These are phyloP conservation scores for Tragelaphus strepsiceros DNA, from an alignment of 2,113 vertebrate species.

Conservation along the genomic window DNA sequence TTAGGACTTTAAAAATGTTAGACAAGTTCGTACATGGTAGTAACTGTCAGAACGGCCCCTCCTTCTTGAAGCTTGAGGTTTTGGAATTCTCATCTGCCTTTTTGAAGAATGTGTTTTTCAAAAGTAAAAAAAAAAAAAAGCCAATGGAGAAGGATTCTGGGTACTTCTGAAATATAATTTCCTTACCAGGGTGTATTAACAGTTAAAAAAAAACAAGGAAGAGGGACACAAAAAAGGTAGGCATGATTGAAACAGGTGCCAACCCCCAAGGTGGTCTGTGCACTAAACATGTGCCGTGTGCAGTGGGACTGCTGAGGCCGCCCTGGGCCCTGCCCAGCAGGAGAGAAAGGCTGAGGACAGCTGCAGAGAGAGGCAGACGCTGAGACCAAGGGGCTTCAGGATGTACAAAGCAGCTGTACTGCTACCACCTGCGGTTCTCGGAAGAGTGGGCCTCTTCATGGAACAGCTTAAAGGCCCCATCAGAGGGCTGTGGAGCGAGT, in stretches of 20 bases:
- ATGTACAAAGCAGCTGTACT: neutral
- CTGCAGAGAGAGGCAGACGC: neutral
- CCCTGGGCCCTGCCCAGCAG: neutral
- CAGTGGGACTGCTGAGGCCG: neutral
- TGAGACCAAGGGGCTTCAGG: neutral
- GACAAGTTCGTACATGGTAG: conserved; percentile 58
- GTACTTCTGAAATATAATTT: neutral
- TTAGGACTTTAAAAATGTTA: conserved; percentile 35
- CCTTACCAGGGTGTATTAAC: neutral
- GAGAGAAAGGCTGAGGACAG: neutral
- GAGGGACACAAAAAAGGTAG: neutral
- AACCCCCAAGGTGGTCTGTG: neutral
- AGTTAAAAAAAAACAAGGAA: neutral
- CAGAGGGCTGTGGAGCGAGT: neutral
- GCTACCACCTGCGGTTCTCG: neutral
- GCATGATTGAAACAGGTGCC: neutral
- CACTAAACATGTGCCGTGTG: no score
- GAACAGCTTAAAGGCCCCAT: neutral
- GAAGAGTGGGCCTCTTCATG: neutral
- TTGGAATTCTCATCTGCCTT: conserved; percentile 45
- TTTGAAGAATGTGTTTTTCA: neutral
- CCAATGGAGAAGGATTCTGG: neutral
- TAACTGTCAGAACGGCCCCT: conserved; percentile 50
- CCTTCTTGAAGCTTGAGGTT: conserved; percentile 48
- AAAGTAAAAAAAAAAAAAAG: neutral